Evolutionary conservation across 2,888 invertebrate genomes (phyloP).

Genomic region (Hemistola chrysoprasaria): DNA sequence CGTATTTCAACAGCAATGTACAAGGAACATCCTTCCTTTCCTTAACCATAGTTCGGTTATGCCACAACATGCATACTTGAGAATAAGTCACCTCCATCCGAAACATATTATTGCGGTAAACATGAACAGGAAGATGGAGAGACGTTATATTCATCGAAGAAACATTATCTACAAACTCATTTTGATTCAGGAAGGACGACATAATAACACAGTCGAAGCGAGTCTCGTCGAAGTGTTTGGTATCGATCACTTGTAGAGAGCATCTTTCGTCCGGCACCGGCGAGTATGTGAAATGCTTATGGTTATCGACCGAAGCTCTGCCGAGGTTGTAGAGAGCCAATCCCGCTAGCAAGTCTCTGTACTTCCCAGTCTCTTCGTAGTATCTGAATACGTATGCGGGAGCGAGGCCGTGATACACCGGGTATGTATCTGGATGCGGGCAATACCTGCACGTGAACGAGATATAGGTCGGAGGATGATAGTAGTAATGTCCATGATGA

Average conservation of each 20-base stretch:
- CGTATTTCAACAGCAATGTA: constrained; percentile 59
- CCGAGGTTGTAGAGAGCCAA: constrained; percentile 71
- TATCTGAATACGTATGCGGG: constrained; percentile 69
- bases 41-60: constrained; percentile 51
- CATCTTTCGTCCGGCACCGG: constrained; percentile 55
- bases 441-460: constrained; percentile 61
- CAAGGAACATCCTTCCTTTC: constrained; percentile 60
- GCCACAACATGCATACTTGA: constrained; percentile 68
- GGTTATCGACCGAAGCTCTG: constrained; percentile 46
- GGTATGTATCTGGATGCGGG: constrained; percentile 51
- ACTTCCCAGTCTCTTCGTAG: constrained; percentile 58
- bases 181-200: constrained; percentile 63
- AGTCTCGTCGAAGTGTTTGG: constrained; percentile 57
- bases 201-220: constrained; percentile 66
- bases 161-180: constrained; percentile 28
- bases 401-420: constrained; percentile 63
- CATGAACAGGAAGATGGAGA: constrained; percentile 36
- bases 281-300: constrained; percentile 45
- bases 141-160: constrained; percentile 57
- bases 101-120: constrained; percentile 30
- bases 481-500: constrained; percentile 60
- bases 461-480: constrained; percentile 65
- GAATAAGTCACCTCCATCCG: constrained; percentile 50
- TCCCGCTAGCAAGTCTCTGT: constrained; percentile 60
- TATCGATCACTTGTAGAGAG: constrained; percentile 62